These are phyloP conservation scores for Oophaga pumilio DNA, from an alignment of 2,113 vertebrate genomes.

Conservation along the genomic window DNA sequence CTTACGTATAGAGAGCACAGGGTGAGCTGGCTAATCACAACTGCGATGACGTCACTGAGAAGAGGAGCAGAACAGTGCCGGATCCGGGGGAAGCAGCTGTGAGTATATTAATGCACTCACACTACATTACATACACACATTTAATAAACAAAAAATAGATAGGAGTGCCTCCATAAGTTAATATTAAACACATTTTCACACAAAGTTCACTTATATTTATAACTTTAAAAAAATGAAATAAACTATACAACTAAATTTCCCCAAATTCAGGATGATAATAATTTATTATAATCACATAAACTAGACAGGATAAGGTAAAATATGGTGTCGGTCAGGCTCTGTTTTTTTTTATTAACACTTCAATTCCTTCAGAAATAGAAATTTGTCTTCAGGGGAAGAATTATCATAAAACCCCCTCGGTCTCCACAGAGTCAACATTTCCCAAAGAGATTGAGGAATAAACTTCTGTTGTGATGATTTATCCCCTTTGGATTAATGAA, in stretches of 20 bases:
- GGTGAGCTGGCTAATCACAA: too few species aligned
- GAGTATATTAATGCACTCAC: too few species aligned
- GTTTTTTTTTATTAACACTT: conserved; percentile 10
- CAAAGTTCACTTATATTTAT: background rate
- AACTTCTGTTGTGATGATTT: conserved; percentile 55
- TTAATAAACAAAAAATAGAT: too few species aligned
- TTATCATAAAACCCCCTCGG: conserved; percentile 7
- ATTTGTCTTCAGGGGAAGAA: background rate
- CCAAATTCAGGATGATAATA: background rate
- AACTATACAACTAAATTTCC: background rate
- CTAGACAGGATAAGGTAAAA: background rate
- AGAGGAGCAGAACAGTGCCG: too few species aligned
- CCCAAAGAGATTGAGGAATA: conserved; percentile 46
- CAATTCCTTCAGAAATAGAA: background rate
- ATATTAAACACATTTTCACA: background rate
- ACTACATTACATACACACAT: too few species aligned
- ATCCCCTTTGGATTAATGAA: conserved; percentile 53
- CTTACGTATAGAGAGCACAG: too few species aligned
- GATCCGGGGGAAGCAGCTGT: too few species aligned
- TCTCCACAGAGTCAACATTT: conserved; percentile 50
- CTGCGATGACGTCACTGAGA: too few species aligned
- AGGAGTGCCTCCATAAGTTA: too few species aligned
- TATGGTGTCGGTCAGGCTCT: background rate
- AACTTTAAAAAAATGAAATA: background rate
- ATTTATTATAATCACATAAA: background rate